Evolutionary conservation across 2,888 invertebrate species (phyloP), one percentile per base, ranked within the genome.

Genomic region (Timema cristinae): DNA sequence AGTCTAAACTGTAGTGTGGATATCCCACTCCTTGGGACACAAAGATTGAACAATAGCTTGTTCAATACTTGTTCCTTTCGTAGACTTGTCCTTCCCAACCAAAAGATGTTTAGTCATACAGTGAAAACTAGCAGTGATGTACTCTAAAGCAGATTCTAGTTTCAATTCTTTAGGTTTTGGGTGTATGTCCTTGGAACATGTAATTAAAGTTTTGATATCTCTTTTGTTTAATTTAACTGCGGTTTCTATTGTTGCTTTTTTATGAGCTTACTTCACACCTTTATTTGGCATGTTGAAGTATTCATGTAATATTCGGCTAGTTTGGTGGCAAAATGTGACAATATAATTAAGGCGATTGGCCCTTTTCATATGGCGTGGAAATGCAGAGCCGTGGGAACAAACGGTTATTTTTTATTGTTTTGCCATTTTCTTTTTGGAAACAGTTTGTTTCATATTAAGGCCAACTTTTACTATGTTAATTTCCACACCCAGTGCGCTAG

Each of bases 1-100:
- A 59, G 59, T 32, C 59, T 32, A 59, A 59, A 9, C 59, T 59
- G 59, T 59, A 59, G n/a, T 59, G 59, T 13, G 32, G 59, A 15
- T 8, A 59, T 59, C 8, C 10, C 15, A 13, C 59, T 59, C 59
- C 1, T 59, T 59, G n/a, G n/a, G 59, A 59, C 9, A 32, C 16
- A 32, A 5, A 59, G 16, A 8, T 59, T 56, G 56, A 56, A 56
- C 16, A 56, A 56, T 56, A 7, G 56, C 56, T 16, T 59, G 59
- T n/a, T n/a, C 1, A 13, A 59, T 59, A 59, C 59, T 59, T 59
- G 59, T n/a, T n/a, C 0, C 59, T 59, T 59, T 54, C 54, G 9
- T 13, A 59, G 16, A 59, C 32, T 59, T 59, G 15, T 59, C 8
- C 6, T 59, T 59, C 32, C 59, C 59, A 5, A 59, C 8, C 8